phyloP scores from a whole-genome alignment of 2,888 invertebrate genomes.

The Dolomedes plantarius region DNA sequence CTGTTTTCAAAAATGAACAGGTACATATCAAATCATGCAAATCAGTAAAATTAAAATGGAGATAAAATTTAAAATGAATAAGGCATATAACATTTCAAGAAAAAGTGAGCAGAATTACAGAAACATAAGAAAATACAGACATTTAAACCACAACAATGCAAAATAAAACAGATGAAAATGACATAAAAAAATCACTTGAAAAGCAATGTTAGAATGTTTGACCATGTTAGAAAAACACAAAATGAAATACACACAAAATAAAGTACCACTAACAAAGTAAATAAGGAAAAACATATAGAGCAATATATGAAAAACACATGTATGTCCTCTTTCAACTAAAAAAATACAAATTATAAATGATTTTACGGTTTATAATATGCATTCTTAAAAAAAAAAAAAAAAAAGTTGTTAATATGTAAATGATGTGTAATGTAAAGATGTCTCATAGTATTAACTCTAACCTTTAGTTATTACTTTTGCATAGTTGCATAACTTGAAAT shows the following conservation, averaged over 20 bases:
- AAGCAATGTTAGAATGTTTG: constrained; percentile 22
- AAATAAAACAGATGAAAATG: constrained; percentile 10
- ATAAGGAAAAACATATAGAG: too few relatives aligned
- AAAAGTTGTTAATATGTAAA: too few relatives aligned
- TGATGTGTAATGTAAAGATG: too few relatives aligned
- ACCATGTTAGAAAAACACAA: background rate
- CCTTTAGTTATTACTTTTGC: too few relatives aligned
- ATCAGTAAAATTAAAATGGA: background rate
- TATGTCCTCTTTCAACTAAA: too few relatives aligned
- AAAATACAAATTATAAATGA: too few relatives aligned
- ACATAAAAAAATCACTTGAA: constrained; percentile 18
- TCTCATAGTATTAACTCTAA: too few relatives aligned
- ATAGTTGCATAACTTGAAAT: too few relatives aligned
- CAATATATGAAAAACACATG: too few relatives aligned
- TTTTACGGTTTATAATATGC: too few relatives aligned
- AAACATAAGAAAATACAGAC: background rate
- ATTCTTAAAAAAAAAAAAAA: too few relatives aligned
- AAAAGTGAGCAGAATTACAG: background rate
- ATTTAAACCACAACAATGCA: background rate
- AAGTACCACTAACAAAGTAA: too few relatives aligned
- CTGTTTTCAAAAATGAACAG: background rate
- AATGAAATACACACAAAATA: constrained; percentile 1
- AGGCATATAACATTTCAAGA: background rate
- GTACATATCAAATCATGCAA: background rate
- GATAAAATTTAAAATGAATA: background rate